phyloP scores from a whole-genome alignment of 2,888 invertebrate genomes.

The Junonia oenone region DNA sequence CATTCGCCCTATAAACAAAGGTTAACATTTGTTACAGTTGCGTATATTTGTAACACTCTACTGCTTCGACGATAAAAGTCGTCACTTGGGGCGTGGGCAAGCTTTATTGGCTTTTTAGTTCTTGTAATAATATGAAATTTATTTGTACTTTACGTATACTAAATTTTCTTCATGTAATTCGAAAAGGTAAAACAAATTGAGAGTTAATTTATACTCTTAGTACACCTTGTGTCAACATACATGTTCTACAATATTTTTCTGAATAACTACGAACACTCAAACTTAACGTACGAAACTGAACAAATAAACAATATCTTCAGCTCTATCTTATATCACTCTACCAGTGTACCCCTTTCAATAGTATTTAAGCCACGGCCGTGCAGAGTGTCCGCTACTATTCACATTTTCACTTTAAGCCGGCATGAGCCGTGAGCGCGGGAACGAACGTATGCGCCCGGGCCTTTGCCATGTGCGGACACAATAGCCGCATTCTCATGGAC shows the following conservation, averaged over 20 bases:
- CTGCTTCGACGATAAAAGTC: slow-evolving; percentile 4
- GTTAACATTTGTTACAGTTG: slow-evolving; percentile 59
- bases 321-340: slow-evolving; percentile 6
- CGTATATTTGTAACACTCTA: slow-evolving; percentile 27
- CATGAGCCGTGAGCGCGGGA: slow-evolving; percentile 37
- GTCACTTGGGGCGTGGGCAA: background rate
- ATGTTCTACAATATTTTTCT: too few species aligned
- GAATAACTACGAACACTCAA: too few species aligned
- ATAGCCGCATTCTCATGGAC: slow-evolving; percentile 78
- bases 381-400: slow-evolving; percentile 39
- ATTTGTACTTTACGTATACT: too few species aligned
- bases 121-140: too few species aligned
- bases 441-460: slow-evolving; percentile 62
- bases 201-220: too few species aligned
- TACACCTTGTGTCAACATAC: too few species aligned
- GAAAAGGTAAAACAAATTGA: too few species aligned
- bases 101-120: background rate
- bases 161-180: too few species aligned
- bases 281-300: too few species aligned
- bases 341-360: slow-evolving; percentile 31
- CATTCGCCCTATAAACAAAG: slow-evolving; percentile 72
- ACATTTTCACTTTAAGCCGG: slow-evolving; percentile 43
- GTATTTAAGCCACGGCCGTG: slow-evolving; percentile 34
- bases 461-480: slow-evolving; percentile 69
- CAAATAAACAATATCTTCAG: background rate